Conservation (phyloP, 1,140 invertebrate genomes). For the Drosophila sulfurigaster region DNA sequence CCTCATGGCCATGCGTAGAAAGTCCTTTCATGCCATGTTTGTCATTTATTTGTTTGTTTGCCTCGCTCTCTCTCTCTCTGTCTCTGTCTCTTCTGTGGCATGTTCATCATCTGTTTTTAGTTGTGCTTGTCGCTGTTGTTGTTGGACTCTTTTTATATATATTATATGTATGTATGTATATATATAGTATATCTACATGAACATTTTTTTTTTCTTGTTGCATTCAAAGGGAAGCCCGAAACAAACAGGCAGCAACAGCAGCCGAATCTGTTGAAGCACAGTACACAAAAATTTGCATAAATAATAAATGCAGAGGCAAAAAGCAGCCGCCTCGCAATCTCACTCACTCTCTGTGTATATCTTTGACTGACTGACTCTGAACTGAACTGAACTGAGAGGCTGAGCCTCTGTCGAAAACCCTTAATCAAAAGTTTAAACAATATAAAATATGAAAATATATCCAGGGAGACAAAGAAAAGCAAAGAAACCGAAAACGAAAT, state of each 20-base stretch:
- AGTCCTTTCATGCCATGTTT: slow-evolving; percentile 77
- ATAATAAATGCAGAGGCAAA: slow-evolving; percentile 67
- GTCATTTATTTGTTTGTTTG: slow-evolving; percentile 77
- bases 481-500: slow-evolving; percentile 13
- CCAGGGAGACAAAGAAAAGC: slow-evolving; percentile 14
- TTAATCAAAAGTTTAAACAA: slow-evolving; percentile 81
- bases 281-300: slow-evolving; percentile 67
- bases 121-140: slow-evolving; percentile 15
- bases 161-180: background rate
- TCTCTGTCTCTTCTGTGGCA: background rate
- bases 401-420: slow-evolving; percentile 57
- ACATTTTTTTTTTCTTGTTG: slow-evolving; percentile 26
- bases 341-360: no score
- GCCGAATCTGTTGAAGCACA: slow-evolving; percentile 31
- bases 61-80: background rate
- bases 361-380: background rate
- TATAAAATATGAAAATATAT: slow-evolving; percentile 71
- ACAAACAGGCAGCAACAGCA: slow-evolving; percentile 19
- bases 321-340: slow-evolving; percentile 14
- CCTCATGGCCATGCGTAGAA: slow-evolving; percentile 63
- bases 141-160: background rate
- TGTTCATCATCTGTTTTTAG: slow-evolving; percentile 39
- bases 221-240: slow-evolving; percentile 55
- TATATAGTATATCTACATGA: background rate
- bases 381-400: slow-evolving; percentile 1